Evolutionary conservation across 2,797 vertebrate genomes (phyloP), one percentile per base, ranked within the genome.

Genomic region (Mormyrops boulengeri): DNA sequence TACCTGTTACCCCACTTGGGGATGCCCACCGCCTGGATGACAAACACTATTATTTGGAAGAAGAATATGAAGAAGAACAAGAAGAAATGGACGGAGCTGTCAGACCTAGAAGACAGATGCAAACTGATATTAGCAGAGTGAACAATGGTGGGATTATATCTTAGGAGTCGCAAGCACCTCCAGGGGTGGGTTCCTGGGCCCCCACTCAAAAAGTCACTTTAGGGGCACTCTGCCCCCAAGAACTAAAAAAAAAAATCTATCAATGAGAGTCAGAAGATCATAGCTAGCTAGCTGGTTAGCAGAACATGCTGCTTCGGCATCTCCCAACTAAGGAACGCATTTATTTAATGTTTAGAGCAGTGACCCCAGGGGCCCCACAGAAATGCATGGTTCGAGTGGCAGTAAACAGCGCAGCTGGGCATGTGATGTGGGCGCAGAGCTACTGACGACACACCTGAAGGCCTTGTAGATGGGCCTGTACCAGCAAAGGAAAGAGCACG

Each of bases 81-180:
- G 93, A 99, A 99, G 96, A 99, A 99, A 94, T 96, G 99, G 97
- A 99, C 98, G 94, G 98, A 99, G 93, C 98, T 99, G 96, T 99
- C 98, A 0, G 96, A 95, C 96, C 98, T 99, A 93, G 82, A 50
- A 91, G 90, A 3, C 2, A 89, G 34, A 89, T 53, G 90, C n/a
- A 49, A 38, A n/a, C 30, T n/a, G 3, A 19, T 52, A 34, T n/a
- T 9, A 62, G 84, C 7, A 84, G 0, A 38, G 7, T 12, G 19
- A 77, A 19, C 22, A 0, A 62, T 77, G 30, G 14, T 60, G 19
- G 34, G 53, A 60, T 6, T 41, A n/a, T 34, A 12, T 8, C 30
- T 44, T 6, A 69, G 60, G 38, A 69, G 8, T 17, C 7, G 9
- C 12, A 44, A 6, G 19, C 44, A 84, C 41, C 0, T 8, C 26